These are phyloP conservation scores for Caiman crocodilus DNA, from an alignment of 2,797 vertebrate genomes.

Conservation along the genomic window DNA sequence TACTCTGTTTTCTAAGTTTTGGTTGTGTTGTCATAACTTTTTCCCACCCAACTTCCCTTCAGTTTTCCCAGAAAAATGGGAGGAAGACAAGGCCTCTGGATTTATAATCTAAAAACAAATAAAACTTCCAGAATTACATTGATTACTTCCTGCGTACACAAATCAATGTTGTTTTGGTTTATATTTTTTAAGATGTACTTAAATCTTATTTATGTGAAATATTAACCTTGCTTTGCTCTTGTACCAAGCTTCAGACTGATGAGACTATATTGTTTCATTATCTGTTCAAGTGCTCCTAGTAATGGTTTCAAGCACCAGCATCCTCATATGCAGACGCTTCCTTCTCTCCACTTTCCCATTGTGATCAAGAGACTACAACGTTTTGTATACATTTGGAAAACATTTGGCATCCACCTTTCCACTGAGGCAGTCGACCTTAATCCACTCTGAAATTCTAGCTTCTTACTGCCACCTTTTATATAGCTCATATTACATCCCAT, in stretches of 20 bases:
- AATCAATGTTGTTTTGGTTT: not conserved
- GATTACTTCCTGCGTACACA: not conserved
- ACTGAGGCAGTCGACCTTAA: not conserved
- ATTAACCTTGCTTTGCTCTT: not conserved
- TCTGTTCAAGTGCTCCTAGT: too few species aligned
- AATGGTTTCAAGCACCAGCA: not conserved
- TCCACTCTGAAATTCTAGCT: not conserved
- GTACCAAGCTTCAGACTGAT: not conserved
- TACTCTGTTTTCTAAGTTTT: not conserved
- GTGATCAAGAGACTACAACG: not conserved
- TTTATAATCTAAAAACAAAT: not conserved
- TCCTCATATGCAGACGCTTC: not conserved
- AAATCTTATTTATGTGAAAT: fast-evolving
- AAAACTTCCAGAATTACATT: not conserved
- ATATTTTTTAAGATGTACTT: too few species aligned
- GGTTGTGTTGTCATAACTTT: not conserved
- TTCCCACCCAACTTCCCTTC: fast-evolving
- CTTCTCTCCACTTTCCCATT: not conserved
- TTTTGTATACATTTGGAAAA: not conserved
- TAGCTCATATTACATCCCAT: too few species aligned
- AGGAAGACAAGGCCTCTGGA: not conserved
- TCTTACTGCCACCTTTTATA: too few species aligned
- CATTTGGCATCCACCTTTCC: not conserved
- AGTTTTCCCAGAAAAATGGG: not conserved
- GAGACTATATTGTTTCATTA: not conserved